Evolutionary conservation across 2,113 vertebrate species (phyloP).

Genomic region (Apteryx mantelli): DNA sequence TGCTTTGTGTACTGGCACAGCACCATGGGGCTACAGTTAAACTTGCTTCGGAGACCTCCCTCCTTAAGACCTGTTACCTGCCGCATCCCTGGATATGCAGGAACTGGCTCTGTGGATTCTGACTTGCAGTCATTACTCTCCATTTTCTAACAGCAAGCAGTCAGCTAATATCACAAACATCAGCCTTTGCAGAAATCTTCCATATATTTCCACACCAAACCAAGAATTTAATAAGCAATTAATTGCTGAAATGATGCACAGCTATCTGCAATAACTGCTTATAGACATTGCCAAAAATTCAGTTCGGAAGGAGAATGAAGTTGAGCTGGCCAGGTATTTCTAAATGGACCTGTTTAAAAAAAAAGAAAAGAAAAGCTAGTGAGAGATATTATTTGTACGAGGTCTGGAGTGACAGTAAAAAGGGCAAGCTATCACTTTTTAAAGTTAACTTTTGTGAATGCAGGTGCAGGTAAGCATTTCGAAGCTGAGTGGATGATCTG

Average conservation of each 20-base stretch:
- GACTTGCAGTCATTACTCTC: neutral
- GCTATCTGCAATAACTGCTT: slow-evolving; percentile 9
- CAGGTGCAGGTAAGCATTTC: neutral
- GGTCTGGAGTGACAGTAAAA: neutral
- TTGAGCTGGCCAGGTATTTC: neutral
- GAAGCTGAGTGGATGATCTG: neutral
- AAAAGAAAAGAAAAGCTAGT: neutral
- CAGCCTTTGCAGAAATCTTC: neutral
- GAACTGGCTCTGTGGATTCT: neutral
- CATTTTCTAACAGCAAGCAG: neutral
- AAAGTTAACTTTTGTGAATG: neutral
- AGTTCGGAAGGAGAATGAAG: neutral
- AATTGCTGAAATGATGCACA: slow-evolving; percentile 52
- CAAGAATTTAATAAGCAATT: slow-evolving; percentile 45
- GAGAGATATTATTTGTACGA: neutral
- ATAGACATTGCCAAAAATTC: neutral
- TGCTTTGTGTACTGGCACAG: neutral
- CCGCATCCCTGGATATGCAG: neutral
- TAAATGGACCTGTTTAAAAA: neutral
- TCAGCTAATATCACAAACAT: neutral
- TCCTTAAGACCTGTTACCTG: neutral
- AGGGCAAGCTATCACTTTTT: neutral
- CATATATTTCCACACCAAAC: neutral
- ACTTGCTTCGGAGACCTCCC: neutral
- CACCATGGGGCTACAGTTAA: neutral